Evolutionary conservation across 2,113 vertebrate species (phyloP).

Genomic region (Rousettus leschenaultii): DNA sequence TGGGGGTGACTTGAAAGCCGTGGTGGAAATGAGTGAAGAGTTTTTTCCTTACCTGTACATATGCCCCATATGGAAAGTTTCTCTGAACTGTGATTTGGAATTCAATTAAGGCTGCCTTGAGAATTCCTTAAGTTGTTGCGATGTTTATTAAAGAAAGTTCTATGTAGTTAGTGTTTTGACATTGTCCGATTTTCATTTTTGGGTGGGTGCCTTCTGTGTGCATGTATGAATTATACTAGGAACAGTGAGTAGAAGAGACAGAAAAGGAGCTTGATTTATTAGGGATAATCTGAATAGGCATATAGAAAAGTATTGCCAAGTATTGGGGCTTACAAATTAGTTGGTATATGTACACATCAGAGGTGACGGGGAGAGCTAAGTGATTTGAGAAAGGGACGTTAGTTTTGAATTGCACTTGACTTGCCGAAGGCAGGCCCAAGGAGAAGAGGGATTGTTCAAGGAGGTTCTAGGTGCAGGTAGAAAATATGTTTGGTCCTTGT

Average conservation of each 20-base stretch:
- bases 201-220: neutral
- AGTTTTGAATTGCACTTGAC: conserved; percentile 15
- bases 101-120: conserved; percentile 1
- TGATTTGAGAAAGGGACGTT: neutral
- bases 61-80: neutral
- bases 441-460: neutral
- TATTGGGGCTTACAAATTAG: neutral
- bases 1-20: neutral
- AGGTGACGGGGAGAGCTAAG: neutral
- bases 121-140: neutral
- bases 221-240: neutral
- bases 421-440: neutral
- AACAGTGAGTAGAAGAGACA: neutral
- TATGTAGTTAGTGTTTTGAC: neutral
- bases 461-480: neutral
- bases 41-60: neutral
- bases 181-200: neutral
- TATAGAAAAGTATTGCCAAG: neutral
- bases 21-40: neutral
- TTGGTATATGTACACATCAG: neutral
- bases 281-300: neutral
- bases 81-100: neutral
- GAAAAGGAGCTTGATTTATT: neutral
- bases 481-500: neutral
- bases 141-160: neutral